Evolutionary conservation across 2,797 vertebrate species (phyloP).

Genomic region (Chaetophractus vellerosus): DNA sequence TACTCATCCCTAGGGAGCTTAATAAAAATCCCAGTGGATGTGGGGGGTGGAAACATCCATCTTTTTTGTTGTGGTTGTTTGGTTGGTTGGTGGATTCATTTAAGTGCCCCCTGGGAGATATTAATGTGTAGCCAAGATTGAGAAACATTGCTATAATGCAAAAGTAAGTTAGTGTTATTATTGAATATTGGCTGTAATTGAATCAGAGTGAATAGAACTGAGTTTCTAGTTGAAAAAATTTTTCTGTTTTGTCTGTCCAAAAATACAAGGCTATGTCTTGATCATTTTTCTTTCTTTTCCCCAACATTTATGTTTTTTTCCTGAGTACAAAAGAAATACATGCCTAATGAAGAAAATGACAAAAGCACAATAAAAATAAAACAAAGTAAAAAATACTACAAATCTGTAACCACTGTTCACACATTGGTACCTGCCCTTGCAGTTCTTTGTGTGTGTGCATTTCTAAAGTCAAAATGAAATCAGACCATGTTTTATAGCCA

Average conservation of each 20-base stretch:
- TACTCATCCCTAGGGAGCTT: neutral
- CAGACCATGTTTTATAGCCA: neutral
- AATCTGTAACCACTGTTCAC: neutral
- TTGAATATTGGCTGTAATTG: neutral
- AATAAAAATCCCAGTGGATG: neutral
- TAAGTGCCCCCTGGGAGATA: neutral
- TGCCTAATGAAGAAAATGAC: neutral
- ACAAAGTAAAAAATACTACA: neutral
- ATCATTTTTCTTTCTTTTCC: neutral
- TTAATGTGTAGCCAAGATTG: neutral
- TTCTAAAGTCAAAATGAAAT: constrained; percentile 21
- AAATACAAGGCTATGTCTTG: constrained; percentile 21
- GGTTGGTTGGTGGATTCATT: neutral
- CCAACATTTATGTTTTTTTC: neutral
- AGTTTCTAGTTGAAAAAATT: neutral
- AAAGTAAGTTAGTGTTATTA: neutral
- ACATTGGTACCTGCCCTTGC: neutral
- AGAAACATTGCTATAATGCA: neutral
- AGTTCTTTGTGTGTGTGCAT: neutral
- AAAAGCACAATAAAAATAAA: constrained; percentile 51
- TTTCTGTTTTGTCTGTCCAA: neutral
- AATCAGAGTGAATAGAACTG: constrained; percentile 7
- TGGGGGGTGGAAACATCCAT: neutral
- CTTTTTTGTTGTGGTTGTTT: neutral
- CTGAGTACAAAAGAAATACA: constrained; percentile 30